phyloP scores from a whole-genome alignment of 2,113 vertebrate species.

The Loxodonta africana region DNA sequence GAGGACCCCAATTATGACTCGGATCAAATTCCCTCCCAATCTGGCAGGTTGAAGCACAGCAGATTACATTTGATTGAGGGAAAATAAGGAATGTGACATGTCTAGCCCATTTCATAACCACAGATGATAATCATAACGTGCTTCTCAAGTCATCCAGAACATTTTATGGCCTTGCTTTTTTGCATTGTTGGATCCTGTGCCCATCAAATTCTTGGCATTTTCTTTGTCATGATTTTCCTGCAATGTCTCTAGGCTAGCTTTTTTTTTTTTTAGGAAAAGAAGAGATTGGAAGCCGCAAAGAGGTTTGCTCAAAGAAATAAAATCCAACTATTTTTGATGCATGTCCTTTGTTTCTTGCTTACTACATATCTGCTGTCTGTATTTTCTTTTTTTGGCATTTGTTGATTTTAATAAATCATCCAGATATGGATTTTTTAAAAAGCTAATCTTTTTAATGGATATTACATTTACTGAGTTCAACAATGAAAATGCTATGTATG shows the following conservation, averaged over 20 bases:
- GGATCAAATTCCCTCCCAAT: not conserved
- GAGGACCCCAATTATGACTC: not conserved
- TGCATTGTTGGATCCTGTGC: not conserved
- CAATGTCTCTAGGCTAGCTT: not conserved
- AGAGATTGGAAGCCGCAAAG: not conserved
- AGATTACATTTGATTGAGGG: slow-evolving; percentile 18
- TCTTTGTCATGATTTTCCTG: not conserved
- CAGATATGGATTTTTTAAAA: not conserved
- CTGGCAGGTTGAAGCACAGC: not conserved
- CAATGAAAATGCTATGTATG: not conserved
- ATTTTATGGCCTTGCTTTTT: not conserved
- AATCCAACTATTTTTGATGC: not conserved
- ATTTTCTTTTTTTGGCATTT: not conserved
- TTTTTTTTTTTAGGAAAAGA: not conserved
- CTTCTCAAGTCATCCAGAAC: slow-evolving; percentile 7
- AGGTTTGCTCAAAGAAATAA: not conserved
- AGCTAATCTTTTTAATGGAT: not conserved
- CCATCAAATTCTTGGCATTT: not conserved
- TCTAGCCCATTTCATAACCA: slow-evolving; percentile 10
- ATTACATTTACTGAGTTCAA: not conserved
- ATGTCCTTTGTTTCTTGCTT: not conserved
- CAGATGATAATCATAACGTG: not conserved
- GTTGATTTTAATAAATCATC: not conserved
- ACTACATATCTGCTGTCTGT: not conserved
- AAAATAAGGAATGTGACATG: slow-evolving; percentile 44